A percentile compares a stretch with the other conserved stretches of the same genome.
phyloP scores from a whole-genome alignment of 2,113 vertebrate species.

The Aptenodytes forsteri region DNA sequence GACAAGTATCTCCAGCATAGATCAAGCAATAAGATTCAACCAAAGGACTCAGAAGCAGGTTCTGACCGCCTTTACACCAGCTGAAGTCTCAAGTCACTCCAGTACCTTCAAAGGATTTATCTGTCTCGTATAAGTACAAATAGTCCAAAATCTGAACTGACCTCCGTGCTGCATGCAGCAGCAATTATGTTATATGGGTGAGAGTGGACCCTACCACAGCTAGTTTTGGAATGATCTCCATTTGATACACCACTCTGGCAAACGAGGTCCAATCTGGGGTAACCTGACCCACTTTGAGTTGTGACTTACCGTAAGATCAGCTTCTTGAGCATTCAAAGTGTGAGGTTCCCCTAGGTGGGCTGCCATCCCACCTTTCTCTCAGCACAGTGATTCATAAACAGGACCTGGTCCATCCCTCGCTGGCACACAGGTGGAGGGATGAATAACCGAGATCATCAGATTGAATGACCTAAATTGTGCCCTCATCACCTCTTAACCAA shows the following conservation, averaged over 20 bases:
- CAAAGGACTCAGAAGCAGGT: background rate
- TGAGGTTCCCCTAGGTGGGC: background rate
- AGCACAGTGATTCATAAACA: background rate
- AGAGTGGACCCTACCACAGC: background rate
- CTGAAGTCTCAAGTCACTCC: background rate
- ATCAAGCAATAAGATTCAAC: background rate
- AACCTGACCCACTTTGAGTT: background rate
- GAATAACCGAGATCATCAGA: rapidly evolving
- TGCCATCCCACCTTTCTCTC: background rate
- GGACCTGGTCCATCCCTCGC: background rate
- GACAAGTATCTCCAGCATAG: background rate
- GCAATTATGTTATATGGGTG: background rate
- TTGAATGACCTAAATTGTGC: background rate
- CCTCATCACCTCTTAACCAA: background rate
- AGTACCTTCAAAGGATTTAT: background rate
- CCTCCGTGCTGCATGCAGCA: background rate
- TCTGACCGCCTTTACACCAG: background rate
- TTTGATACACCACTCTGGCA: background rate
- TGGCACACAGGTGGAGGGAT: background rate
- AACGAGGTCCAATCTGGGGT: background rate
- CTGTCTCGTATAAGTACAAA: background rate
- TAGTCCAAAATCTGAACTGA: background rate
- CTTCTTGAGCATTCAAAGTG: background rate
- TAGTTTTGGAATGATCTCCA: background rate
- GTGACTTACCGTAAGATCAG: background rate